Percentiles rank a stretch among this genome's conserved stretches.
phyloP scores from a whole-genome alignment of 2,888 invertebrate species.

The Ormia ochracea region DNA sequence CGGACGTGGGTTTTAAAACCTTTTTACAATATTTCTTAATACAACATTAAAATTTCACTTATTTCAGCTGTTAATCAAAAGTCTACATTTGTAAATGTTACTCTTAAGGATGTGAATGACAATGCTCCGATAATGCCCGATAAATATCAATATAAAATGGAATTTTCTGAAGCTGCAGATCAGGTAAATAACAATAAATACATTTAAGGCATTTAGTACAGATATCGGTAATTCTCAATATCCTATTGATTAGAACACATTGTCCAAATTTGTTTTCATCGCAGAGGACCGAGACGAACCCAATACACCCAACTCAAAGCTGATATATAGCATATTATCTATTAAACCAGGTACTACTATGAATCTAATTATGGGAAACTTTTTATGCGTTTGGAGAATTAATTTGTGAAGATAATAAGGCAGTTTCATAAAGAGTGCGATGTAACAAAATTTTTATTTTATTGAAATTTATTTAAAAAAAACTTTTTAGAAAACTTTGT shows the following conservation, averaged over 20 bases:
- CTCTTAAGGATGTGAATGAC: constrained; percentile 81
- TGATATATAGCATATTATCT: constrained; percentile 78
- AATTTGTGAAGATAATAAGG: too few species aligned
- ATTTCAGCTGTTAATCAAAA: constrained; percentile 66
- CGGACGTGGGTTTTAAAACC: constrained; percentile 52
- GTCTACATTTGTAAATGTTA: constrained; percentile 72
- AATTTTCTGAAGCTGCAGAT: constrained; percentile 66
- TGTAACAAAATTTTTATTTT: too few species aligned
- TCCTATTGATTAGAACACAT: constrained; percentile 43
- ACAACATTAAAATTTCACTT: neutral
- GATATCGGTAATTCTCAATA: neutral
- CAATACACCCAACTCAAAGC: constrained; percentile 78
- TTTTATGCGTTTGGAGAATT: too few species aligned
- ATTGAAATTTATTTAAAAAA: too few species aligned
- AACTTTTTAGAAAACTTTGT: too few species aligned
- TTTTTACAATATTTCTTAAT: neutral
- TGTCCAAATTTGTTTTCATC: constrained; percentile 69
- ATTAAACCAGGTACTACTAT: constrained; percentile 68
- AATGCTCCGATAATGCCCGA: constrained; percentile 79
- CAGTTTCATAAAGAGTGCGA: too few species aligned
- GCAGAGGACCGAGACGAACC: constrained; percentile 80
- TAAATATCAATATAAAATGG: constrained; percentile 62
- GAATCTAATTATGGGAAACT: neutral
- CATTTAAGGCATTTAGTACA: too few species aligned
- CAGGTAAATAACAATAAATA: too few species aligned